Evolutionary conservation across 2,797 vertebrate species (phyloP), one percentile per base, ranked within the genome.

Genomic region (Squalus acanthias): DNA sequence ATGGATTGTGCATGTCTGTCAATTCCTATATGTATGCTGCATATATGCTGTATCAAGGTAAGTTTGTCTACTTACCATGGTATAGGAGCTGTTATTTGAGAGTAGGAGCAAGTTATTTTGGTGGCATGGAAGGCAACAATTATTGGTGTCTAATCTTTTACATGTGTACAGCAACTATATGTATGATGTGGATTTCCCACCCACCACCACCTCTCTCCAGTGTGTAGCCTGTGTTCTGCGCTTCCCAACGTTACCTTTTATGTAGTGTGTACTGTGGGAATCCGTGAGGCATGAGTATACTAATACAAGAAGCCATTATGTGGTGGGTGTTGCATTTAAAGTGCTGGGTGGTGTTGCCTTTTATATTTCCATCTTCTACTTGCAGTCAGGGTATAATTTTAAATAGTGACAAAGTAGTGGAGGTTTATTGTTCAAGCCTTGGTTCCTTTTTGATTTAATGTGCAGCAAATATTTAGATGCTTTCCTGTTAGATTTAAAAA

Each of bases 401-500:
- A 74, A 95, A 95, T 74, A 24, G 46, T 57, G 50, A 95, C 15
- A 33, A 29, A 15, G 26, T 33, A 57, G 50, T 95, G 94, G 26
- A 95, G 26, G 1, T 95, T 57, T 76, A 76, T 57, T 76, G 5
- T 95, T 72, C 94, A 74, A 50, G 26, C 6, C 7, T 76, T 50
- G 70, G 67, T 95, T n/a, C 15, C 50, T 95, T 95, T 76, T 95
- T 57, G 24, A 76, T 95, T 74, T 91, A 60, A 95, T 53, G 26
- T 76, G 94, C 94, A 57, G 46, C 94, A 95, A n/a, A 74, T 22
- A 33, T 13, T 76, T 74, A 72, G 10, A 95, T n/a, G 24, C 13
- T 76, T 74, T 57, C 70, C 46, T n/a, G 17, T 93, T 13, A 69
- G 82, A 65, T 60, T 92, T n/a, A 95, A 95, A 72, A 57, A 24